A percentile compares a stretch with the other conserved stretches of the same genome.
phyloP scores from a whole-genome alignment of 1,140 invertebrate genomes.

The Plectus sambesii region DNA sequence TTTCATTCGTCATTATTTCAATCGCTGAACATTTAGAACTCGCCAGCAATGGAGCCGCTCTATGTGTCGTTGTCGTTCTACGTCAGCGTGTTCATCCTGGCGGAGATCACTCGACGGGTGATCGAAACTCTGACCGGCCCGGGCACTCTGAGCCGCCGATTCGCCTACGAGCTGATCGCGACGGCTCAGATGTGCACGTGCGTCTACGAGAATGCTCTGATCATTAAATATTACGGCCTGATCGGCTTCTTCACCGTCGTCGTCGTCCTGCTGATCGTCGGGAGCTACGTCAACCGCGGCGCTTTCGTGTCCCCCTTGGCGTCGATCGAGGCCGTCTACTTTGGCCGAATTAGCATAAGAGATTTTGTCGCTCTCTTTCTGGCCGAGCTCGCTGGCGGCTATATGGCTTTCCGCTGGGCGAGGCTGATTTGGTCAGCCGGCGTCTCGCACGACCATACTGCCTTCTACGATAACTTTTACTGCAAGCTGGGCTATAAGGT shows the following conservation, averaged over 20 bases:
- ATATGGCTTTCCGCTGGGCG: slow-evolving; percentile 28
- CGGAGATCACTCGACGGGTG: too few species aligned
- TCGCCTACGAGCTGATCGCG: slow-evolving; percentile 34
- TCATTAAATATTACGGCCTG: slow-evolving; percentile 32
- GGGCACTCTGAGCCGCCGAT: slow-evolving; percentile 16
- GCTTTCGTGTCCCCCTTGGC: slow-evolving; percentile 33
- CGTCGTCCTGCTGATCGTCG: slow-evolving; percentile 25
- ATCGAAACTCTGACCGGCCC: too few species aligned
- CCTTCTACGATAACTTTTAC: slow-evolving; percentile 26
- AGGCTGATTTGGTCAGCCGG: slow-evolving; percentile 23
- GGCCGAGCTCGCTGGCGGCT: slow-evolving; percentile 32
- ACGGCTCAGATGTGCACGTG: slow-evolving; percentile 42
- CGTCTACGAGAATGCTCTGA: slow-evolving; percentile 42
- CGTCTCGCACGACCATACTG: slow-evolving; percentile 27
- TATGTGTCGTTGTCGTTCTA: too few species aligned
- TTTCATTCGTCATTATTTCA: too few species aligned
- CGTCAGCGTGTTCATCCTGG: too few species aligned
- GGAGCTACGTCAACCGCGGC: slow-evolving; percentile 27
- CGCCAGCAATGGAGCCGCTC: too few species aligned
- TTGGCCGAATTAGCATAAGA: slow-evolving; percentile 22
- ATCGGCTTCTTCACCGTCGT: slow-evolving; percentile 38
- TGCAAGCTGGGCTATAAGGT: slow-evolving; percentile 32
- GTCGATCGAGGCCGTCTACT: slow-evolving; percentile 27
- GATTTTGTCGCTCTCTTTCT: slow-evolving; percentile 28
- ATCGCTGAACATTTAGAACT: too few species aligned